These are phyloP conservation scores for Trididemnum miniatum DNA, from an alignment of 23 tunicate species.

Conservation along the genomic window DNA sequence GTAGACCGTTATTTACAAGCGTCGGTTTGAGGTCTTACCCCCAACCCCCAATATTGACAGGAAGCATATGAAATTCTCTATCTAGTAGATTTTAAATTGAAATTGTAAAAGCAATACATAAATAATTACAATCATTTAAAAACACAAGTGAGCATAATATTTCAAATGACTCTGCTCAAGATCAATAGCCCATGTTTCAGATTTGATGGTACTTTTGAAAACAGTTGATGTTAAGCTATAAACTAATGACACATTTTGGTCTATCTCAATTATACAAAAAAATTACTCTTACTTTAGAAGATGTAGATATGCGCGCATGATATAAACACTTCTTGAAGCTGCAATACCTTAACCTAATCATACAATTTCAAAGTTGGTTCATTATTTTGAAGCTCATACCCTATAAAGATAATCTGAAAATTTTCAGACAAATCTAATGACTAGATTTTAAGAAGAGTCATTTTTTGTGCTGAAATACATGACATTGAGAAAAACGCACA, in stretches of 20 bases:
- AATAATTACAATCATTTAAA: not conserved
- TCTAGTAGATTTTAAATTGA: not conserved
- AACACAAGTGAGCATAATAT: not conserved
- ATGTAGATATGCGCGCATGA: not conserved
- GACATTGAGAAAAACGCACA: slow-evolving; percentile 19
- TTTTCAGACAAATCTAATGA: slow-evolving; percentile 8
- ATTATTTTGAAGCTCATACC: not conserved
- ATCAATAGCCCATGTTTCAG: not conserved
- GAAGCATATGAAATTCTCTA: not conserved
- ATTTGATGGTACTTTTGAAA: not conserved
- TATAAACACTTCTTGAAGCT: not conserved
- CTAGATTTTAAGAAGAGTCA: slow-evolving; percentile 11
- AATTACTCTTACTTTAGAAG: not conserved
- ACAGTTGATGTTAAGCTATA: not conserved
- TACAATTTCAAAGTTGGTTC: not conserved
- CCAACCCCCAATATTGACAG: slow-evolving; percentile 17
- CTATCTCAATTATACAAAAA: not conserved
- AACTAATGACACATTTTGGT: not conserved
- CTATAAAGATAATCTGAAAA: not conserved
- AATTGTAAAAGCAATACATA: not conserved
- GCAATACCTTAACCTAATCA: not conserved
- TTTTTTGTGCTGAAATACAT: not conserved
- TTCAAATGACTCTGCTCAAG: not conserved
- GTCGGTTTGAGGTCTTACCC: not conserved
- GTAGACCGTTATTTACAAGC: too few species aligned